Base-by-base conservation (phyloP, 2,113 vertebrate genomes). In the Etheostoma spectabile region DNA sequence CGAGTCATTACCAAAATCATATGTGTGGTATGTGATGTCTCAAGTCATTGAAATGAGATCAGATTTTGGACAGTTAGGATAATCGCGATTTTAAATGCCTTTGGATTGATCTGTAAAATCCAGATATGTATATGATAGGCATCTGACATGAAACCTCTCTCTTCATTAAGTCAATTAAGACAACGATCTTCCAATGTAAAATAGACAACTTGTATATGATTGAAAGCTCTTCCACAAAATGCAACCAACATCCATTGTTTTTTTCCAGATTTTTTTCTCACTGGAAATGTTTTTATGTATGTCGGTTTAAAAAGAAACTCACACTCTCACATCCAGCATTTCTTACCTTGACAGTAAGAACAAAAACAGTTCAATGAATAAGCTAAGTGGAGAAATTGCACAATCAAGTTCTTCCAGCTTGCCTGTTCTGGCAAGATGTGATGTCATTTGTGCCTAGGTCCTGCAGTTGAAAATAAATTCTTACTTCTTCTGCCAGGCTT, bases 151-250 rank as follows among this genome's bases (percentile, higher is more conserved):
- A 24, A 65, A 42, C 33, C 13, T 53, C 33, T 83, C 0, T 1
- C 51, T 63, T 68, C 18, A 38, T 46, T 6, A 45, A 57, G 14
- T 61, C 38, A 57, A 53, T 71, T 49, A 66, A 79, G 51, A 82
- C 19, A 68, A 22, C 8, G 51, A 35, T 70, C 45, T 49, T 51
- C 11, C n/a, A 18, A 1, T 79, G 55, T 51, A 57, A 21, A 69
- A 82, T 80, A 35, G 52, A 74, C 14, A 85, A 79, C 27, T 70
- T 83, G 38, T 75, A 70, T 86, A 64, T 72, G 72, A 79, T 84
- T 79, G 62, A 90, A 87, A 79, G 45, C 59, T 81, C 42, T 74
- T 59, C 68, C 63, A 45, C 57, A 78, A 73, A 57, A 64, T 83
- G 42, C 65, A 69, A 72, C 86, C 74, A 88, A 77, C 24, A 56